A percentile compares a stretch with the other conserved stretches of the same genome.
These are phyloP conservation scores for Bubo blakistoni DNA, from an alignment of 2,113 vertebrate genomes.

Conservation along the genomic window DNA sequence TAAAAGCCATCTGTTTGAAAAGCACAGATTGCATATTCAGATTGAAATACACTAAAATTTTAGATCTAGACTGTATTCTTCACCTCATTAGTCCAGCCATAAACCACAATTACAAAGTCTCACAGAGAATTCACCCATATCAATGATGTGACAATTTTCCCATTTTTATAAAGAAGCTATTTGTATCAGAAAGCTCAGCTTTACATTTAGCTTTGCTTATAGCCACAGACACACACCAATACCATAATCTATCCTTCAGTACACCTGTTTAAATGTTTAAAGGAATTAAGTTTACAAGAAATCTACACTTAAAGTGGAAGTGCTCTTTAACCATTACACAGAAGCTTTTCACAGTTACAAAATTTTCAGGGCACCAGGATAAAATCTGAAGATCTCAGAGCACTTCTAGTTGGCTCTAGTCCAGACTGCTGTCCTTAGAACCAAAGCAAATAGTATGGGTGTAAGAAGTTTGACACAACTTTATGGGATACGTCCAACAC, in stretches of 20 bases:
- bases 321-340: neutral
- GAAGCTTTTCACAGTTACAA: neutral
- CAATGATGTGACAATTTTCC: neutral
- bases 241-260: neutral
- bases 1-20: conserved; percentile 11
- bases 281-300: neutral
- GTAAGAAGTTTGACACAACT: neutral
- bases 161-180: neutral
- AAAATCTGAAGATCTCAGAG: neutral
- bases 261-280: neutral
- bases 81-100: neutral
- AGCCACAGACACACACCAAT: neutral
- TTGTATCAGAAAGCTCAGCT: neutral
- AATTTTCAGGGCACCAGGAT: neutral
- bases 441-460: neutral
- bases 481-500: neutral
- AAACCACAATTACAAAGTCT: neutral
- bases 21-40: neutral
- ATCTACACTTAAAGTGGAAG: neutral
- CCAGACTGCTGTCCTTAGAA: neutral
- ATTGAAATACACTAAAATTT: neutral
- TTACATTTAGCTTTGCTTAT: neutral
- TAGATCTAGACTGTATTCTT: neutral
- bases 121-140: neutral
- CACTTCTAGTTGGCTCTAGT: neutral